Evolutionary conservation across 2,113 vertebrate genomes (phyloP).

Genomic region (Brienomyrus longianalis): DNA sequence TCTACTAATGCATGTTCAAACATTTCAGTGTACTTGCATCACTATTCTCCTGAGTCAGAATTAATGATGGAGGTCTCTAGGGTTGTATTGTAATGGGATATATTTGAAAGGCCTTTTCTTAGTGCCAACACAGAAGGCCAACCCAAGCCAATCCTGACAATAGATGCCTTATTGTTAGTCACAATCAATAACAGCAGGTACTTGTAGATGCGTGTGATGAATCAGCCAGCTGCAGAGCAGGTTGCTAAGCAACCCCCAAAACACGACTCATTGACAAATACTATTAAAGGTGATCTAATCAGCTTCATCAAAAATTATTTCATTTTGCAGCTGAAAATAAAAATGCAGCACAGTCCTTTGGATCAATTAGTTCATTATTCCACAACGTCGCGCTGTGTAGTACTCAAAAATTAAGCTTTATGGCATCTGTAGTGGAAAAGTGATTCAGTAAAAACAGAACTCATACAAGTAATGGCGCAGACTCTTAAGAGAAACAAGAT

Average conservation of each 20-base stretch:
- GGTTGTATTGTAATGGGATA: not conserved
- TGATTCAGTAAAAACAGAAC: not conserved
- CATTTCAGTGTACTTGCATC: not conserved
- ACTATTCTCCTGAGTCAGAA: not conserved
- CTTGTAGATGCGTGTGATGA: conserved; percentile 3
- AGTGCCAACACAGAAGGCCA: not conserved
- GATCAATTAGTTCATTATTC: not conserved
- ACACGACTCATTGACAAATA: conserved; percentile 4
- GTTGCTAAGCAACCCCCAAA: conserved; percentile 11
- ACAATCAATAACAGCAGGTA: not conserved
- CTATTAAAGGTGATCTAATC: conserved; percentile 2
- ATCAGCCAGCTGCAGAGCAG: not conserved
- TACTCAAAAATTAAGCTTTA: not conserved
- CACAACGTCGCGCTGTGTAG: not conserved
- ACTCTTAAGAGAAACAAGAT: not conserved
- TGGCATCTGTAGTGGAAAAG: not conserved
- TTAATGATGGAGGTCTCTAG: not conserved
- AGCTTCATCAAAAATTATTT: conserved; percentile 8
- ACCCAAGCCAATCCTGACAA: not conserved
- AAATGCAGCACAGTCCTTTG: not conserved
- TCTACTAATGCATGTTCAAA: not conserved
- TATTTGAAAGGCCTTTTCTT: not conserved
- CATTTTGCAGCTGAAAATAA: not conserved
- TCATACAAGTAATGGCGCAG: not conserved
- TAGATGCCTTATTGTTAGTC: not conserved